A percentile compares a stretch with the other conserved stretches of the same genome.
Evolutionary conservation across 2,113 vertebrate species (phyloP).

Genomic region (Anser brachyrhynchus): DNA sequence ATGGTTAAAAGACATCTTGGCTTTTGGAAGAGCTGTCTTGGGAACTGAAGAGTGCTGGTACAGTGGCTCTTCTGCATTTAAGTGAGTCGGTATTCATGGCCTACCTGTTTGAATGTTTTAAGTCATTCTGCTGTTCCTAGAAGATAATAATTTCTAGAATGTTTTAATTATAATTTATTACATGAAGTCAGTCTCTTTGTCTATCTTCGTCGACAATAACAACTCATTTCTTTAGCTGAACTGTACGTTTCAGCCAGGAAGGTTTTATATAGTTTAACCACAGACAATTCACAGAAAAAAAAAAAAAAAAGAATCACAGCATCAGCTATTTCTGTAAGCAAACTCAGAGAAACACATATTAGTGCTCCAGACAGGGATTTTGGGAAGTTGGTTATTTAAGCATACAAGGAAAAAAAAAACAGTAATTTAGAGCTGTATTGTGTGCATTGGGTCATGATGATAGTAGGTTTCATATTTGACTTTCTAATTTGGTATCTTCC

Average conservation of each 20-base stretch:
- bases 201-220: neutral
- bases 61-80: neutral
- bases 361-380: slow-evolving; percentile 10
- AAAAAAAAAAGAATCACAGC: slow-evolving; percentile 1
- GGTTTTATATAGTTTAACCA: slow-evolving; percentile 1
- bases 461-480: slow-evolving; percentile 51
- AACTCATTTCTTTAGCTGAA: slow-evolving; percentile 3
- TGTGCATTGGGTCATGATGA: slow-evolving; percentile 24
- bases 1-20: neutral
- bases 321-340: slow-evolving; percentile 35
- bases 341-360: neutral
- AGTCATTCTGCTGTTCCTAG: neutral
- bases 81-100: neutral
- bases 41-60: neutral
- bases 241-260: slow-evolving; percentile 12
- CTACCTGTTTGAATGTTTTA: neutral
- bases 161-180: neutral
- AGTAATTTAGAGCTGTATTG: slow-evolving; percentile 49
- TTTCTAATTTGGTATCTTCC: slow-evolving; percentile 46
- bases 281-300: neutral
- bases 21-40: neutral
- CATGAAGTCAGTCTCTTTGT: neutral
- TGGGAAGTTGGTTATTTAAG: slow-evolving; percentile 34
- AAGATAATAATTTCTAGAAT: neutral
- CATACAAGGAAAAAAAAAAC: neutral